Evolutionary conservation across 92 coral and sea anemone species (phyloP), one percentile per base, ranked within the genome.

Genomic region (Phenganax marumi): DNA sequence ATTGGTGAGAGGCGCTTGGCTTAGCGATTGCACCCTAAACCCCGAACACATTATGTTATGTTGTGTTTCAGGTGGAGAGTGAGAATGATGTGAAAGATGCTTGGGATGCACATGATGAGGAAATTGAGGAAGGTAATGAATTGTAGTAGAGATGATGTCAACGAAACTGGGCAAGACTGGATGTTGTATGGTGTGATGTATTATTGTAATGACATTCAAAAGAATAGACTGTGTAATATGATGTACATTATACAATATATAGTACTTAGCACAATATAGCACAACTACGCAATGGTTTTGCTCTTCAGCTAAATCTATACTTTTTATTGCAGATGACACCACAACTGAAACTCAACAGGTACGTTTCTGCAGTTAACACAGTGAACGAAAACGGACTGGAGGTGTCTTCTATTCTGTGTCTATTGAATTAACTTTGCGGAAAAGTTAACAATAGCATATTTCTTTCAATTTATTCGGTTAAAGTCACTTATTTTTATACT

Each of bases 101-200:
- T 10, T 78, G 83, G 83, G 83, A 78, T 47, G 83, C 43, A 33
- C 43, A 78, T 62, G 70, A 78, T 16, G 73, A 78, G 18, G 83
- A 78, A 0, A 49, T 33, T 3, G 60, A 72, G 10, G 58, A 12
- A 49, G 77, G 60, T 66, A 18, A 19, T 6, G 22, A 25, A 62
- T 62, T 70, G 56, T 75, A 33, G 21, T 86, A 86, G 19, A 87
- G 85, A 43, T 82, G 86, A 39, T 76, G 80, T 19, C 75, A 88
- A 61, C 90, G 82, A 54, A 81, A 75, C 22, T 70, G 52, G 19
- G 89, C 79, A 55, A 84, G 69, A 52, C 49, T 26, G 9, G 79
- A 74, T 56, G 22, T 56, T 56, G 17, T 56, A 4, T 2, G 22
- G 63, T 56, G 17, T 56, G 22, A 56, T 56, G 63, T 3, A 56